Evolutionary conservation across 1,140 invertebrate genomes (phyloP), one percentile per base, ranked within the genome.

Genomic region (Philotrypesis tridentata): DNA sequence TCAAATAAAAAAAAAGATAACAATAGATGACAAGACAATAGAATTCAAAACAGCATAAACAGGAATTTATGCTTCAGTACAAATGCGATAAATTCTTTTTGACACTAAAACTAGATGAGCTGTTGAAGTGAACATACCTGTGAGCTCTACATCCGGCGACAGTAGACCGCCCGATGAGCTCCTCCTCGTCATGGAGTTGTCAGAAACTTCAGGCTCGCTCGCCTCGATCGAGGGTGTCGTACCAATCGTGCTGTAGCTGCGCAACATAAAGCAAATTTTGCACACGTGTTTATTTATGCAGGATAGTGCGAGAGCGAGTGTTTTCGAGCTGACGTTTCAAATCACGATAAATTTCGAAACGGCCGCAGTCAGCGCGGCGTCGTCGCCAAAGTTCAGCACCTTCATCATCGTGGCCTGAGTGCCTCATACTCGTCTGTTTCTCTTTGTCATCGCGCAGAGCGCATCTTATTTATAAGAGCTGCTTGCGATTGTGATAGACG

Each of bases 141-240:
- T 88, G 27, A 92, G 81, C 86, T 92, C 91, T 81, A 96, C 95
- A 92, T 97, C 96, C 0, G 96, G 96, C 0, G 96, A 97, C 1
- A 97, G 90, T 6, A 97, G 88, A 37, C 94, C 96, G 0, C 96
- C 96, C 0, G 95, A 96, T 8, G 96, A 97, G 87, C 95, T 96
- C 81, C 96, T 92, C 80, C 96, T 93, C 73, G 94, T 94, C 82
- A 95, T 92, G 74, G 93, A 91, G 68, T 93, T 91, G 83, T 94
- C 92, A 76, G 88, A 90, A 65, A 88, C 91, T 55, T 95, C 93
- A 81, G 93, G 92, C 85, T 95, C 95, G 76, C 85, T 90, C 27
- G 93, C 93, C 80, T 96, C 95, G 70, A 95, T 94, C 0, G 95
- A 95, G 1, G 95, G 95, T 14, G 95, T 95, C 84, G 92, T 94